Base-by-base conservation (phyloP, 1,140 invertebrate species). In the Protaetia brevitarsis region DNA sequence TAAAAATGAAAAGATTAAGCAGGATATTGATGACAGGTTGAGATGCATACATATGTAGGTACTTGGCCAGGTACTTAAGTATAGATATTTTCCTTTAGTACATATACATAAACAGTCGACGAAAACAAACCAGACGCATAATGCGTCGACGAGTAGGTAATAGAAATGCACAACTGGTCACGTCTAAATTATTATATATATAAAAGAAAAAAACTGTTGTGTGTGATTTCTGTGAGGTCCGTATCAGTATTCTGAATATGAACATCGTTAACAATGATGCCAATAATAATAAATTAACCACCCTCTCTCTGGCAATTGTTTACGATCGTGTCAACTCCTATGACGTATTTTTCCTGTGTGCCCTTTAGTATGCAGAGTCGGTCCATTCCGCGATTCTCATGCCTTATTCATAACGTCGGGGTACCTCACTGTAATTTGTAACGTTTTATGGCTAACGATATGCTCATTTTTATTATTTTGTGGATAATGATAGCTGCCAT, bases 281-380 rank as follows among this genome's bases (percentile, higher is more conserved):
- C 74, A 74, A 74, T 75, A 74, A 72, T 68, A 73, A 75, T 75
- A 75, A 74, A 75, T 75, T 74, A 75, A 68, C 71, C 71, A 73
- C 71, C 74, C 71, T 75, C 72, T 65, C 41, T 45, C n/a, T 45
- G 16, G 65, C 65, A 28, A 56, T 71, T 71, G 66, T 69, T 67
- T 68, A 66, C 56, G 68, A 56, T 59, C 26, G 63, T 67, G 71
- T 74, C 74, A 74, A 66, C 65, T 70, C 23, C 41, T 67, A 70
- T 71, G 68, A 73, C 68, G 65, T 69, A 75, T 72, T 69, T 75
- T 75, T 75, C 72, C 71, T 73, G 69, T 66, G 41, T 45, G 37
- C 31, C 63, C 63, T 67, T 75, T 74, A 62, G 72, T 74, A 75
- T 75, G 69, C 74, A 72, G 37, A 56, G 62, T 63, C 36, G 62